Conservation (phyloP, 2,113 vertebrate species). For the Pao palembangensis region DNA sequence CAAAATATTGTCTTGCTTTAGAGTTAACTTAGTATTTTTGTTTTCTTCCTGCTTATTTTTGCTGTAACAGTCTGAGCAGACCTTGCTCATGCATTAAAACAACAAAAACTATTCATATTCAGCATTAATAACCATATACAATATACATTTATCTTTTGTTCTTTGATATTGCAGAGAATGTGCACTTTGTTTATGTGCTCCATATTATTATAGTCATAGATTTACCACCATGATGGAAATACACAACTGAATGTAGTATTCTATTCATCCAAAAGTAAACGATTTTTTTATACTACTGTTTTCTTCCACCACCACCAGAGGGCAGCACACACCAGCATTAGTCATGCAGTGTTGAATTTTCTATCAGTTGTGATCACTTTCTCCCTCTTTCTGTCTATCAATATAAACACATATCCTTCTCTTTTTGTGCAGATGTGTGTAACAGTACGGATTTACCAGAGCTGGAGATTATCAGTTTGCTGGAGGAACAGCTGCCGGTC, state of each 20-base stretch:
- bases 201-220: no score
- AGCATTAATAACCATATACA: neutral
- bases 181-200: no score
- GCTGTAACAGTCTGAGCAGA: no score
- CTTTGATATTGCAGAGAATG: no score
- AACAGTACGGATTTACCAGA: conserved; percentile 97
- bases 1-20: no score
- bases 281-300: no score
- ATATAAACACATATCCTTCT: neutral
- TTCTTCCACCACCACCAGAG: neutral
- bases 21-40: no score
- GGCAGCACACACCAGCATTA: neutral
- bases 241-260: neutral
- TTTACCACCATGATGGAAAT: neutral
- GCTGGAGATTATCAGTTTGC: conserved; percentile 97
- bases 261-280: no score
- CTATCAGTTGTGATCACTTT: neutral
- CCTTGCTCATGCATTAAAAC: no score
- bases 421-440: conserved; percentile 86
- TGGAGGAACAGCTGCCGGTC: conserved; percentile 96
- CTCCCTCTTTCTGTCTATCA: neutral
- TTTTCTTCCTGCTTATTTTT: no score
- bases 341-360: neutral
- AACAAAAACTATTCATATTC: neutral
- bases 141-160: neutral